Evolutionary conservation across 2,797 vertebrate species (phyloP).

Genomic region (Arctocebus calabarensis): DNA sequence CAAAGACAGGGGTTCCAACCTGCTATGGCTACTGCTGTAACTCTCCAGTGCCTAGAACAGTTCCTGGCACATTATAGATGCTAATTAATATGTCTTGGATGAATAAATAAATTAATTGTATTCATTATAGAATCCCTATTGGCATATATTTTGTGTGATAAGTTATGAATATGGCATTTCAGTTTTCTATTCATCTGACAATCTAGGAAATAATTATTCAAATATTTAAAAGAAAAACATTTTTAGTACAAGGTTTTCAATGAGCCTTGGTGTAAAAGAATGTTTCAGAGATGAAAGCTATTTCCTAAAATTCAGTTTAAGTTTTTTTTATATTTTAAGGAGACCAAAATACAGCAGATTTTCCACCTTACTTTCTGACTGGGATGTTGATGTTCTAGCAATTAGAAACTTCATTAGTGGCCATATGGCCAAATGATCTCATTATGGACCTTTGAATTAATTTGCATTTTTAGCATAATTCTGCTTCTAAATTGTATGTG

Average conservation of each 20-base stretch:
- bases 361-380: constrained; percentile 30
- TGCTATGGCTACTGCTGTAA: not conserved
- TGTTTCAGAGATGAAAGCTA: constrained; percentile 39
- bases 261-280: constrained; percentile 30
- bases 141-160: constrained; percentile 63
- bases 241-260: constrained; percentile 36
- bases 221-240: not conserved
- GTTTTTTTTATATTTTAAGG: constrained; percentile 48
- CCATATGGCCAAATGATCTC: constrained; percentile 73
- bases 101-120: constrained; percentile 68
- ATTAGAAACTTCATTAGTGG: constrained; percentile 70
- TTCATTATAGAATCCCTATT: constrained; percentile 60
- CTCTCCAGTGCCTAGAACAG: constrained; percentile 20
- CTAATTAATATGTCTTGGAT: constrained; percentile 66
- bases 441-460: constrained; percentile 66
- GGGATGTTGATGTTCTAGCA: constrained; percentile 26
- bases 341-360: constrained; percentile 53
- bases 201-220: constrained; percentile 41
- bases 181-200: constrained; percentile 57
- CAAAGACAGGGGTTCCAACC: constrained; percentile 24
- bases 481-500: constrained; percentile 54
- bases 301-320: constrained; percentile 48
- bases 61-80: constrained; percentile 46
- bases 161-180: constrained; percentile 70
- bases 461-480: constrained; percentile 73